phyloP scores from a whole-genome alignment of 2,888 invertebrate species.

The Amblyjoppa proteus region DNA sequence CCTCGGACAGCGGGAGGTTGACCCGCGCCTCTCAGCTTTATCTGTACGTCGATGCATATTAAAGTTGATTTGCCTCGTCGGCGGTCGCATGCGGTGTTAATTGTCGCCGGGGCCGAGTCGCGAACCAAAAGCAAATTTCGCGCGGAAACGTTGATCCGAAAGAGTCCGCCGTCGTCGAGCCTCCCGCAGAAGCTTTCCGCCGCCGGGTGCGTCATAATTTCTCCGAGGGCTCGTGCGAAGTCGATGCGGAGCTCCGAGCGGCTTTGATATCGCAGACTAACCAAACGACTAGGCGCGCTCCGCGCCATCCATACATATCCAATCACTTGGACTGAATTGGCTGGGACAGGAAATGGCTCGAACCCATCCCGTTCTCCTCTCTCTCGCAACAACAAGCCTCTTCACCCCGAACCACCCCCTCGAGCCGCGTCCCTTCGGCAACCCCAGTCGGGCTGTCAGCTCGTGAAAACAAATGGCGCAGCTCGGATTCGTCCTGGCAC shows the following conservation, averaged over 20 bases:
- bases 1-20: constrained; percentile 48
- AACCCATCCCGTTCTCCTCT: constrained; percentile 58
- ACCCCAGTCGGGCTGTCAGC: constrained; percentile 62
- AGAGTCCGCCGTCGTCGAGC: not conserved
- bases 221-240: not conserved
- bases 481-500: constrained; percentile 71
- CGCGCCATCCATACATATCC: constrained; percentile 73
- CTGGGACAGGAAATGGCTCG: constrained; percentile 78
- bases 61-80: constrained; percentile 35
- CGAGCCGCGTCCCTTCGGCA: not conserved
- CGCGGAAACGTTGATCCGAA: too few relatives aligned
- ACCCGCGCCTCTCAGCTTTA: constrained; percentile 33
- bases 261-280: constrained; percentile 66
- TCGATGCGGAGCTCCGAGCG: constrained; percentile 18
- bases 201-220: constrained; percentile 12
- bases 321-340: constrained; percentile 82
- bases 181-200: too few relatives aligned
- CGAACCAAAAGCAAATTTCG: too few relatives aligned
- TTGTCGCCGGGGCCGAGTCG: not conserved
- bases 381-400: constrained; percentile 35
- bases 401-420: not conserved
- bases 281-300: constrained; percentile 41
- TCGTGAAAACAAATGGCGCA: constrained; percentile 75
- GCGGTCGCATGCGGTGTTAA: not conserved
- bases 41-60: constrained; percentile 52